Evolutionary conservation across 1,140 invertebrate genomes (phyloP).

Genomic region (Contarinia nasturtii): DNA sequence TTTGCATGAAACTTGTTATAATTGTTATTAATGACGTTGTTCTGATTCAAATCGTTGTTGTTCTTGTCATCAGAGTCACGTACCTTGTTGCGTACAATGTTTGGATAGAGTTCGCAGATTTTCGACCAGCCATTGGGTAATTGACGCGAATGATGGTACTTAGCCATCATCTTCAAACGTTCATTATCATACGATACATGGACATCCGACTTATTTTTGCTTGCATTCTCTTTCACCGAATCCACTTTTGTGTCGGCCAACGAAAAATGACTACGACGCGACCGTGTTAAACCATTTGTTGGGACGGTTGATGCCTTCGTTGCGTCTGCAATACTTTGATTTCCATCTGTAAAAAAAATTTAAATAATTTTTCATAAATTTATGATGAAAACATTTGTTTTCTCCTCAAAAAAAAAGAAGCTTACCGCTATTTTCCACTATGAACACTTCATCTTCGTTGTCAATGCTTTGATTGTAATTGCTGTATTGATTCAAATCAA

Average conservation of each 20-base stretch:
- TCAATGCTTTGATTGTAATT: conserved; percentile 10
- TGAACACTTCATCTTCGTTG: conserved; percentile 21
- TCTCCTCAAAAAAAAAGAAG: too few relatives aligned
- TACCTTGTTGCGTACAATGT: conserved; percentile 24
- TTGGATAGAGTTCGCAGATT: conserved; percentile 15
- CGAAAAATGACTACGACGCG: conserved; percentile 23
- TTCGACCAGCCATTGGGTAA: conserved; percentile 18
- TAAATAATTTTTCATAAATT: too few relatives aligned
- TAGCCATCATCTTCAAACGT: conserved; percentile 19
- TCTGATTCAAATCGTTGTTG: background rate
- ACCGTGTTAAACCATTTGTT: conserved; percentile 17
- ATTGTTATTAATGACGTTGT: too few relatives aligned
- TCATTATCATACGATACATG: conserved; percentile 20
- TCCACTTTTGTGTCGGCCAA: conserved; percentile 22
- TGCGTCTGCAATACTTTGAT: background rate
- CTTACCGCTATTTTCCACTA: conserved; percentile 9
- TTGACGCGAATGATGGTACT: conserved; percentile 18
- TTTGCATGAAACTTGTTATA: too few relatives aligned
- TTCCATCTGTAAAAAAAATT: background rate
- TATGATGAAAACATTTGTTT: too few relatives aligned
- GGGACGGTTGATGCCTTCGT: conserved; percentile 6
- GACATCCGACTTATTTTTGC: conserved; percentile 2
- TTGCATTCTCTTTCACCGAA: background rate
- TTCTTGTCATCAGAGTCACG: conserved; percentile 4
- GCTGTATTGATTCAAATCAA: conserved; percentile 14